These are phyloP conservation scores for Numida meleagris DNA, from an alignment of 2,113 vertebrate genomes.

Conservation along the genomic window DNA sequence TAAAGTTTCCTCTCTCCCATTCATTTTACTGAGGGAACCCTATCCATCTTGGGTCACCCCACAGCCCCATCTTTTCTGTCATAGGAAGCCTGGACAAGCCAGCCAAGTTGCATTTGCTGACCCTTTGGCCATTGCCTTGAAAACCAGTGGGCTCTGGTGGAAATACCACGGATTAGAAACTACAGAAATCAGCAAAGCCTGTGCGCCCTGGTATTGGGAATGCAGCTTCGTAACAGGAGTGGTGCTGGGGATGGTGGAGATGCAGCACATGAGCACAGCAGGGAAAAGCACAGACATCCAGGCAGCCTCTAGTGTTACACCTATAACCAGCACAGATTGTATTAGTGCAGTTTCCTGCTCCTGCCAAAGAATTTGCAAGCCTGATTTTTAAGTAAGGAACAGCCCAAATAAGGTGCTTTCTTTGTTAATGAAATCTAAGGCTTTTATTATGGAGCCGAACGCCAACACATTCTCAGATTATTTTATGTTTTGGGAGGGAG, in stretches of 20 bases:
- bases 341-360: background rate
- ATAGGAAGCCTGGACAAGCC: fast-evolving
- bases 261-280: background rate
- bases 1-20: background rate
- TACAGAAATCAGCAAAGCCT: background rate
- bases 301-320: background rate
- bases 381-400: background rate
- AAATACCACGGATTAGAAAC: fast-evolving
- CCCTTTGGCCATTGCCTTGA: fast-evolving
- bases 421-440: background rate
- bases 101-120: background rate
- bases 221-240: fast-evolving
- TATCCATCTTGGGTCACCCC: too few relatives aligned
- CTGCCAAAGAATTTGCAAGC: background rate
- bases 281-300: background rate
- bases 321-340: background rate
- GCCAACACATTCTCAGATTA: background rate
- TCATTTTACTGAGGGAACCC: background rate
- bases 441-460: background rate
- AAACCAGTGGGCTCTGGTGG: background rate
- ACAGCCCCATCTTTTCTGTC: background rate
- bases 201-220: fast-evolving
- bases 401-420: background rate
- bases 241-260: background rate
- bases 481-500: background rate